phyloP scores from a whole-genome alignment of 2,888 invertebrate species.

The Tetropium fuscum region DNA sequence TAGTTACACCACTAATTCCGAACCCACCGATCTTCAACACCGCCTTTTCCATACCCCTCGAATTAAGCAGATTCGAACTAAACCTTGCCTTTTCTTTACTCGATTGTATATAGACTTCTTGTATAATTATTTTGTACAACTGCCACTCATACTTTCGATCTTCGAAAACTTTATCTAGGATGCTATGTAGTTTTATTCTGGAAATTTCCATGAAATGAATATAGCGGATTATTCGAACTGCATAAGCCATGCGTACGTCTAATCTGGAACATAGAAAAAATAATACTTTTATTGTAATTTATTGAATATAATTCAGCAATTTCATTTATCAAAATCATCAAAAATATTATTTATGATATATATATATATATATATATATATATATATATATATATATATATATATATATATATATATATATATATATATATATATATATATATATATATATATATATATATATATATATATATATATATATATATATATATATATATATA shows the following conservation, averaged over 20 bases:
- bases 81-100: slow-evolving; percentile 40
- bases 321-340: no score
- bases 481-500: no score
- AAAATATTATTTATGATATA: no score
- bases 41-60: slow-evolving; percentile 76
- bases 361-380: no score
- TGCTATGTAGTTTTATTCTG: slow-evolving; percentile 52
- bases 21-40: slow-evolving; percentile 79
- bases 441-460: no score
- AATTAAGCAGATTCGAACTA: slow-evolving; percentile 67
- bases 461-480: no score
- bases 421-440: no score
- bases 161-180: slow-evolving; percentile 54
- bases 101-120: slow-evolving; percentile 60
- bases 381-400: no score
- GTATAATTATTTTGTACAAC: slow-evolving; percentile 61
- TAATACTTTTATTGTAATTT: slow-evolving; percentile 3
- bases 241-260: slow-evolving; percentile 62
- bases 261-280: slow-evolving; percentile 51
- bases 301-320: no score
- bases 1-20: slow-evolving; percentile 73
- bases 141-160: slow-evolving; percentile 57
- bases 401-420: no score
- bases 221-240: slow-evolving; percentile 64
- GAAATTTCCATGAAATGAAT: slow-evolving; percentile 68